These are phyloP conservation scores for Caenorhabditis imperialis DNA, from an alignment of 2,888 invertebrate species.

Conservation along the genomic window DNA sequence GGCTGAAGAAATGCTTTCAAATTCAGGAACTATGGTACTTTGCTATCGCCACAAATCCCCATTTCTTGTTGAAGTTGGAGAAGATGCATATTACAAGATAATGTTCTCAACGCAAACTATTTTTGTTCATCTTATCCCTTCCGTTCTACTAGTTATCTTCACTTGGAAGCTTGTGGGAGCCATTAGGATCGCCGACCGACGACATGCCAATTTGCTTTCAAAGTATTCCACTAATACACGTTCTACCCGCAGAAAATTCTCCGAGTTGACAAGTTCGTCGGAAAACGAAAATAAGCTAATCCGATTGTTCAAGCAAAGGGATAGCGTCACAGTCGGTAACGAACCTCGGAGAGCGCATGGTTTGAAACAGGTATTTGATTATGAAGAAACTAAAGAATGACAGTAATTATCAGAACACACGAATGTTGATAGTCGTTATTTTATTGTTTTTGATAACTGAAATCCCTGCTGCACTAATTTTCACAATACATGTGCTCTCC, in stretches of 20 bases:
- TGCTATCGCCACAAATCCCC: constrained; percentile 63
- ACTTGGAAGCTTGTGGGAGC: constrained; percentile 90
- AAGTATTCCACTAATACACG: constrained; percentile 55
- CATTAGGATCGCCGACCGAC: constrained; percentile 87
- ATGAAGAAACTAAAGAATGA: not conserved
- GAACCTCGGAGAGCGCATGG: constrained; percentile 74
- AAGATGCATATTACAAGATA: constrained; percentile 86
- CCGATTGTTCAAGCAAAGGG: constrained; percentile 58
- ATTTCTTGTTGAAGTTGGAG: constrained; percentile 70
- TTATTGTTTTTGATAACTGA: constrained; percentile 60
- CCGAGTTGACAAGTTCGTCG: constrained; percentile 41
- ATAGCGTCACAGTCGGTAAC: constrained; percentile 65
- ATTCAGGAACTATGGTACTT: constrained; percentile 59
- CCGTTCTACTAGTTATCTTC: constrained; percentile 89
- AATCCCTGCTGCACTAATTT: constrained; percentile 78
- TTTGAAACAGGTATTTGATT: constrained; percentile 68
- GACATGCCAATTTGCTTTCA: constrained; percentile 80
- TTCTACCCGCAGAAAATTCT: constrained; percentile 55
- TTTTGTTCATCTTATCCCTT: constrained; percentile 91
- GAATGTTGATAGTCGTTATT: constrained; percentile 80
- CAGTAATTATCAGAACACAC: constrained; percentile 81
- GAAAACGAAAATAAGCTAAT: constrained; percentile 56
- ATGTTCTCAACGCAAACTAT: constrained; percentile 83
- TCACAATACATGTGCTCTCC: constrained; percentile 73
- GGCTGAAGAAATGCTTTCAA: not conserved